These are phyloP conservation scores for Drosophila parvula DNA, from an alignment of 1,140 invertebrate genomes.

Conservation along the genomic window DNA sequence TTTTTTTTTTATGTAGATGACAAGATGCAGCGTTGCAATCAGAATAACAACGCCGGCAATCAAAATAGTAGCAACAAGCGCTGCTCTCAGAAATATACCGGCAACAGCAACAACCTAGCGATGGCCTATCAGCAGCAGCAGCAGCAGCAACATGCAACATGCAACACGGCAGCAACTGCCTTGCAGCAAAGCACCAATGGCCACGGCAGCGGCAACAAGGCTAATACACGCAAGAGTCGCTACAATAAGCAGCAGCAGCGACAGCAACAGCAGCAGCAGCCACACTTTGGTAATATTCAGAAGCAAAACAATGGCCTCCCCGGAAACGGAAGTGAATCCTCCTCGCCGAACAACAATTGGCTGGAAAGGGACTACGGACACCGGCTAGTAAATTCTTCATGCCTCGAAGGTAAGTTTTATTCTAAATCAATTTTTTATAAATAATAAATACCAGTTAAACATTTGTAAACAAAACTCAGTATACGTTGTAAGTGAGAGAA, in stretches of 20 bases:
- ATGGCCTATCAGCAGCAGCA: slow-evolving; percentile 34
- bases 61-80: slow-evolving; percentile 47
- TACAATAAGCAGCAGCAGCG: slow-evolving; percentile 43
- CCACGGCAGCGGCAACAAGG: slow-evolving; percentile 16
- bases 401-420: slow-evolving; percentile 68
- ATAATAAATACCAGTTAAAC: background rate
- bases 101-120: slow-evolving; percentile 31
- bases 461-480: background rate
- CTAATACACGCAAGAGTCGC: slow-evolving; percentile 48
- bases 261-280: slow-evolving; percentile 30
- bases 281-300: slow-evolving; percentile 40
- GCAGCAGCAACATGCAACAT: slow-evolving; percentile 11
- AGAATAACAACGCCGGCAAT: slow-evolving; percentile 15
- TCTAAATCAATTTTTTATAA: background rate
- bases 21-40: slow-evolving; percentile 64
- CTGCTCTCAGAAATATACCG: slow-evolving; percentile 57
- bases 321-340: slow-evolving; percentile 19
- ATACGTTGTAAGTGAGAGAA: background rate
- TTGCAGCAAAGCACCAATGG: slow-evolving; percentile 23
- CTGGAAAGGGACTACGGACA: slow-evolving; percentile 47
- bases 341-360: slow-evolving; percentile 20
- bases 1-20: slow-evolving; percentile 52
- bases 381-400: slow-evolving; percentile 66
- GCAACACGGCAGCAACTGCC: slow-evolving; percentile 13
- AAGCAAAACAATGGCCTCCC: slow-evolving; percentile 45